A percentile compares a stretch with the other conserved stretches of the same genome.
Evolutionary conservation across 2,888 invertebrate genomes (phyloP).

Genomic region (Microctonus aethiopoides): DNA sequence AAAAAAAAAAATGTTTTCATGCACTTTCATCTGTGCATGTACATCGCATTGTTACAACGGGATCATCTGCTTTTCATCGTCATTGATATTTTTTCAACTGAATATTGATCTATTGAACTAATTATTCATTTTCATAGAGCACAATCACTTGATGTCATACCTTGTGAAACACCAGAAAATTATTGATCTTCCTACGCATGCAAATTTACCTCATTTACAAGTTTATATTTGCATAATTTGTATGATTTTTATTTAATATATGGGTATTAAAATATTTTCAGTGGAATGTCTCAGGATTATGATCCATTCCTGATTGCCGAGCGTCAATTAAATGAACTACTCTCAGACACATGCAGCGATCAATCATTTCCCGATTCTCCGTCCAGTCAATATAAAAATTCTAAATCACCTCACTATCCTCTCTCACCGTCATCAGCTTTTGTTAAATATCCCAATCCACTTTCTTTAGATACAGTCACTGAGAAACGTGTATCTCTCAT

Average conservation of each 20-base stretch:
- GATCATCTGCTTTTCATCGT: neutral
- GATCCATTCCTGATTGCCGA: conserved; percentile 85
- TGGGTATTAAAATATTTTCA: conserved; percentile 45
- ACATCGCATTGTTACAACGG: neutral
- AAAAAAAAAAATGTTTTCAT: neutral
- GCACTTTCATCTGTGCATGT: neutral
- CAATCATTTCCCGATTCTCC: conserved; percentile 57
- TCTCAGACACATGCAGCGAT: conserved; percentile 72
- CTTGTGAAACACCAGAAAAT: neutral
- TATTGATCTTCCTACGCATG: neutral
- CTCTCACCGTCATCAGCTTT: conserved; percentile 65
- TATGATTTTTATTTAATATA: neutral
- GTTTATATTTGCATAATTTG: neutral
- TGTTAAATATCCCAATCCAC: conserved; percentile 52
- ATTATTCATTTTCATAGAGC: neutral
- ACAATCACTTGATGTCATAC: neutral
- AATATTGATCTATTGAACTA: neutral
- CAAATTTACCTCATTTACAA: neutral
- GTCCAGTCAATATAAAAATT: conserved; percentile 34
- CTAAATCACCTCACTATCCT: conserved; percentile 50
- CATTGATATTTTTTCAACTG: neutral
- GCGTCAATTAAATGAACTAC: conserved; percentile 83
- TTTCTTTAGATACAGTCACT: conserved; percentile 25
- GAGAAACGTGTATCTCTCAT: conserved; percentile 64
- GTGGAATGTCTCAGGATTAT: conserved; percentile 70